Evolutionary conservation across 2,797 vertebrate species (phyloP).

Genomic region (Eospalax fontanierii): DNA sequence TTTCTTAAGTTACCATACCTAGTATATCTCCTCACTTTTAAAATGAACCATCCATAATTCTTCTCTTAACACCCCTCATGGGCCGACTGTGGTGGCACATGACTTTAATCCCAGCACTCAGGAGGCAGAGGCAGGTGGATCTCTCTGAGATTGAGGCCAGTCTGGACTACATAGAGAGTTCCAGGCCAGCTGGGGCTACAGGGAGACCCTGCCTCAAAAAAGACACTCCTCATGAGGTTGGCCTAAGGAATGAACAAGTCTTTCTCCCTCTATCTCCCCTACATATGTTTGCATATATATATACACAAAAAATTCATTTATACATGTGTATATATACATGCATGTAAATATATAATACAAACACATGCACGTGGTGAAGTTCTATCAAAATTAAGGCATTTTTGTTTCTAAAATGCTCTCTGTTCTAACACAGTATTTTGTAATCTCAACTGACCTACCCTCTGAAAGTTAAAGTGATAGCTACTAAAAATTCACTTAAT

Average conservation of each 20-base stretch:
- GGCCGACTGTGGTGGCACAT: too few species aligned
- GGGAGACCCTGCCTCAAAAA: too few species aligned
- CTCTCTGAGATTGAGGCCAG: too few species aligned
- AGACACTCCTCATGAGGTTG: background rate
- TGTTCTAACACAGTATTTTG: conserved; percentile 65
- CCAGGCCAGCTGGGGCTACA: too few species aligned
- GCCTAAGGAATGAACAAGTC: conserved; percentile 24
- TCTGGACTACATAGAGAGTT: too few species aligned
- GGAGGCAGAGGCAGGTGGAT: too few species aligned
- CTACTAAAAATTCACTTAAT: conserved; percentile 17
- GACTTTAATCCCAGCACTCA: too few species aligned
- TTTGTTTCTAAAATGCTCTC: conserved; percentile 69
- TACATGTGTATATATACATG: background rate
- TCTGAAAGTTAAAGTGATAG: conserved; percentile 47
- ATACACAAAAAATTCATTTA: background rate
- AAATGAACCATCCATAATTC: background rate
- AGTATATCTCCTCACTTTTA: background rate
- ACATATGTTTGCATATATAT: background rate
- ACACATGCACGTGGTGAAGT: background rate
- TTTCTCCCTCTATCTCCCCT: background rate
- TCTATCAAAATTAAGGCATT: conserved; percentile 38
- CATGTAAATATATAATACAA: background rate
- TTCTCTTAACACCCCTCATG: background rate
- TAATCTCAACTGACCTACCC: conserved; percentile 46
- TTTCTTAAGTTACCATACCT: too few species aligned